Conservation (phyloP, 2,888 invertebrate genomes). For the Cryptophagus acutangulus region DNA sequence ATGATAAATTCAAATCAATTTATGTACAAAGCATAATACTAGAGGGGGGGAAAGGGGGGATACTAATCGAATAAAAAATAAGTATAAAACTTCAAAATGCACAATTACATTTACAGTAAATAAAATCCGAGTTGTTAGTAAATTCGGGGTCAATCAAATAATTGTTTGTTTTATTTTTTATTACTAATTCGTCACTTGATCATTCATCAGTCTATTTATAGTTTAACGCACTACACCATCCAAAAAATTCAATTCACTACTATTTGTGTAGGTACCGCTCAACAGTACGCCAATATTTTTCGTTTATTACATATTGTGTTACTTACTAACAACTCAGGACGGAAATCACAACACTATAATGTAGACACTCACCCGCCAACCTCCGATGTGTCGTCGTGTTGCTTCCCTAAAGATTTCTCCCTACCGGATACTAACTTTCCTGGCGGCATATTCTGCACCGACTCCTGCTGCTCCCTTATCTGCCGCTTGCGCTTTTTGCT, state of each 20-base stretch:
- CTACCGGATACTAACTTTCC: conserved; percentile 41
- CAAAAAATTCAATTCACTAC: conserved; percentile 3
- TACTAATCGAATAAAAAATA: too few species aligned
- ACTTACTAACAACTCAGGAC: conserved; percentile 30
- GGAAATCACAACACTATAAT: conserved; percentile 20
- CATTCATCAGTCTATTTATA: neutral
- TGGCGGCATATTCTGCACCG: conserved; percentile 47
- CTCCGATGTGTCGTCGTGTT: conserved; percentile 50
- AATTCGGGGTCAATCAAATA: too few species aligned
- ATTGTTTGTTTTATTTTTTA: too few species aligned
- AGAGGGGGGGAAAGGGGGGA: too few species aligned
- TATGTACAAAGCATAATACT: too few species aligned
- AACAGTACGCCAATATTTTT: conserved; percentile 17
- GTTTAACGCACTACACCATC: neutral
- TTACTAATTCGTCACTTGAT: neutral
- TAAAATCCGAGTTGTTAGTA: conserved; percentile 17
- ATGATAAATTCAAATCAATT: too few species aligned
- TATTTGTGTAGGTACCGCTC: neutral
- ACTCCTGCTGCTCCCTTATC: conserved; percentile 70
- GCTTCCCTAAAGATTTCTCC: conserved; percentile 26
- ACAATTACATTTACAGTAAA: conserved; percentile 32
- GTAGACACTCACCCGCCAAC: conserved; percentile 54
- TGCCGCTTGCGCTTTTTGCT: conserved; percentile 90
- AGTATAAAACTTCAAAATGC: conserved; percentile 28
- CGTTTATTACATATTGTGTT: conserved; percentile 17